Conservation (phyloP, 1,140 invertebrate genomes). For the Belonocnema kinseyi region DNA sequence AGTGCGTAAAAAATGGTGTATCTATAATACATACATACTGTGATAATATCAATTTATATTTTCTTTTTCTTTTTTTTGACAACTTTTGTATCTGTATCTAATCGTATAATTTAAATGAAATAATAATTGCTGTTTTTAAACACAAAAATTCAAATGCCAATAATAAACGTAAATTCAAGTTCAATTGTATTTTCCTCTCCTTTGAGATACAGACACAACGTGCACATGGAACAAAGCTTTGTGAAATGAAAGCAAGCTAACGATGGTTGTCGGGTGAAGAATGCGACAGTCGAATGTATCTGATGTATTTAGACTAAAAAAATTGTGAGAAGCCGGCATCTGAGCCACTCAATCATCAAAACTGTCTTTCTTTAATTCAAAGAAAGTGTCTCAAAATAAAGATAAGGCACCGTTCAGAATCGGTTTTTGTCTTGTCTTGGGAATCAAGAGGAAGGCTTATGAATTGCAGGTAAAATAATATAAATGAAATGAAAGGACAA, state of each 20-base stretch:
- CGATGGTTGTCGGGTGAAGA: conserved; percentile 41
- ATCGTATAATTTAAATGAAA: too few relatives aligned
- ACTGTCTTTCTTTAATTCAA: background rate
- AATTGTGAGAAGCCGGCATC: background rate
- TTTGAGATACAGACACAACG: conserved; percentile 55
- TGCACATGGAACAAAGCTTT: conserved; percentile 52
- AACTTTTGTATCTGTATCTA: conserved; percentile 35
- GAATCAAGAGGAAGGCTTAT: too few relatives aligned
- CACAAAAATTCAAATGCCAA: conserved; percentile 7
- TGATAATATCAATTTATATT: conserved; percentile 42
- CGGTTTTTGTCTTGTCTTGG: background rate
- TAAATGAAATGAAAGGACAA: background rate
- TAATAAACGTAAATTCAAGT: background rate
- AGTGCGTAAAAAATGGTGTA: conserved; percentile 50
- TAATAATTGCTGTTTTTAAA: conserved; percentile 33
- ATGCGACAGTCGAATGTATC: background rate
- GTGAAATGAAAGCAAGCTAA: conserved; percentile 46
- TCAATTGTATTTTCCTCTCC: background rate
- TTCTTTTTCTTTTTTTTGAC: conserved; percentile 30
- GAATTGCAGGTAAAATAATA: background rate
- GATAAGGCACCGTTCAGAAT: background rate
- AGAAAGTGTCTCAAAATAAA: background rate
- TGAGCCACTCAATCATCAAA: background rate
- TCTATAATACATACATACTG: conserved; percentile 43
- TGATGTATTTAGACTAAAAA: background rate